Evolutionary conservation across 2,888 invertebrate species (phyloP), one percentile per base, ranked within the genome.

Genomic region (Crepidodera aurea): DNA sequence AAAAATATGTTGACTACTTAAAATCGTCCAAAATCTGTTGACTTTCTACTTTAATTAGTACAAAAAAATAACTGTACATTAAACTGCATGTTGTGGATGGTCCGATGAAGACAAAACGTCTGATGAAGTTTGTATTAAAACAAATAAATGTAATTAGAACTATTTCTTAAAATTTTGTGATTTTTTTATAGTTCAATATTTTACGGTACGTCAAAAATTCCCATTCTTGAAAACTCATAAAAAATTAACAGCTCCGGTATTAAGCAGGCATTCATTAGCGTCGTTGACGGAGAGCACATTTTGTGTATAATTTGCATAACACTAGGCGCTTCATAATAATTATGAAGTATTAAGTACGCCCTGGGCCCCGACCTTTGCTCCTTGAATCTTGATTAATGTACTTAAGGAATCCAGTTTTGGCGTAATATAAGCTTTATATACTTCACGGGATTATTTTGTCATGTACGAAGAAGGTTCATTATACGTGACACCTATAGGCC

Each of bases 351-450:
- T 68, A 69, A 59, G 57, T 59, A 63, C 58, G 59, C 70, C 65
- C 64, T 66, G 67, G 62, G 65, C 66, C 67, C 63, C 67, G 67
- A 68, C 71, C 65, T 69, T 61, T 71, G 70, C 71, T 69, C 64
- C 69, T 71, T 70, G 71, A 70, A 71, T 68, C 70, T 69, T 72
- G 73, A 73, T 73, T 71, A 73, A 73, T 72, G 71, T 71, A 72
- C 69, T 71, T 64, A 64, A 63, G 69, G 71, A 70, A 71, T 73
- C 71, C 71, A 70, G 73, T 73, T 71, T 73, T 73, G 69, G 68
- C 69, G 70, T 73, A 71, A 72, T 73, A 69, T 71, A 70, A 73
- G 73, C 71, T 73, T 71, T 71, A 72, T 73, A 73, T 70, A 71
- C 63, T 57, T 73, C 70, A 73, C 69, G 70, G 66, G 71, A 71